Percentiles rank a stretch among this genome's conserved stretches.
Evolutionary conservation across 2,113 vertebrate genomes (phyloP).

Genomic region (Empidonax traillii): DNA sequence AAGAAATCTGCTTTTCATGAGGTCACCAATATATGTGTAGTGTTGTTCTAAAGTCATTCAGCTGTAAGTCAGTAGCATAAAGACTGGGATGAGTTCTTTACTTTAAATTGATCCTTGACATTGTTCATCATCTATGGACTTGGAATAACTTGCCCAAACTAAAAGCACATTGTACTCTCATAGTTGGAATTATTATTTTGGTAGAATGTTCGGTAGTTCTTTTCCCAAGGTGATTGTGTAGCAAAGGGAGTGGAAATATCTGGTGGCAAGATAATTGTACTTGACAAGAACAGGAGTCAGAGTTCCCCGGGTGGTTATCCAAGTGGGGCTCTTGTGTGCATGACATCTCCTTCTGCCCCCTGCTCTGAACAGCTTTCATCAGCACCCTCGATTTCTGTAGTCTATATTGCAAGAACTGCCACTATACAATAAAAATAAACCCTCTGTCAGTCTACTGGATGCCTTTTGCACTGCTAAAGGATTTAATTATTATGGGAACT

Average conservation of each 20-base stretch:
- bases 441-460: not conserved
- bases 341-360: rapidly evolving
- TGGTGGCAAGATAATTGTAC: not conserved
- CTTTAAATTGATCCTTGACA: not conserved
- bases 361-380: not conserved
- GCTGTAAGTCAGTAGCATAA: not conserved
- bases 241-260: not conserved
- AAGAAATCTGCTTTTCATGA: not conserved
- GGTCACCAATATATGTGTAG: not conserved
- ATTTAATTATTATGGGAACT: not conserved
- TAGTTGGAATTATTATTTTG: not conserved
- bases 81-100: not conserved
- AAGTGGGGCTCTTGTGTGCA: rapidly evolving
- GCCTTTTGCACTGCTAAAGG: not conserved
- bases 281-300: not conserved
- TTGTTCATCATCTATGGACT: not conserved
- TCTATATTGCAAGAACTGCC: not conserved
- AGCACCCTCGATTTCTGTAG: not conserved
- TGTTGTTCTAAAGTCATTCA: not conserved
- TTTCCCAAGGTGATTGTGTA: not conserved
- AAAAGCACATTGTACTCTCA: not conserved
- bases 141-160: not conserved
- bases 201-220: not conserved
- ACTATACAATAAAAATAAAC: not conserved
- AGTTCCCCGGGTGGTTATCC: rapidly evolving